phyloP scores from a whole-genome alignment of 2,888 invertebrate species.

The Erebia epiphron region DNA sequence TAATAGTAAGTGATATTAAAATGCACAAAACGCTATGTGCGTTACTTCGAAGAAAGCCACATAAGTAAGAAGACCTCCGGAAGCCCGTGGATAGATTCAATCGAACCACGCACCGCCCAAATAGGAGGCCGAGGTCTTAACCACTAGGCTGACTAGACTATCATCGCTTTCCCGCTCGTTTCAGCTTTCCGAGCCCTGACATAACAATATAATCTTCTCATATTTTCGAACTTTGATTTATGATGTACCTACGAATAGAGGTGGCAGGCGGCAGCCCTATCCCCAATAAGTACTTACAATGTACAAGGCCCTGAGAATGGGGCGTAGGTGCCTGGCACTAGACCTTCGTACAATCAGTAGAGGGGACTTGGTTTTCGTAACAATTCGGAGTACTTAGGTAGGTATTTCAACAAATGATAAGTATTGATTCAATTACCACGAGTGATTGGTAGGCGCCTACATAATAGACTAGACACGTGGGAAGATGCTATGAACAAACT shows the following conservation, averaged over 20 bases:
- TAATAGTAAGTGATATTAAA: too few species aligned
- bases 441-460: neutral
- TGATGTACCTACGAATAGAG: neutral
- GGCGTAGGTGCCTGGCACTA: conserved; percentile 30
- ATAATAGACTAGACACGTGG: neutral
- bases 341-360: conserved; percentile 20
- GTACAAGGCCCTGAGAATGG: conserved; percentile 28
- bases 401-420: conserved; percentile 3
- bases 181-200: neutral
- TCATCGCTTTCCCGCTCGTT: too few species aligned
- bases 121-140: too few species aligned
- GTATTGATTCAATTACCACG: conserved; percentile 11
- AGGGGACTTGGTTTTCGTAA: conserved; percentile 24
- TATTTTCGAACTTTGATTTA: too few species aligned
- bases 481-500: conserved; percentile 11
- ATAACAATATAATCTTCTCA: neutral
- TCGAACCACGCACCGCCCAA: too few species aligned
- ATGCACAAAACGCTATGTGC: too few species aligned
- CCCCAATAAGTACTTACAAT: neutral
- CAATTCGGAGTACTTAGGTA: neutral
- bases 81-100: too few species aligned
- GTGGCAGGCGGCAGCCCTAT: conserved; percentile 1
- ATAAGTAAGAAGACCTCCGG: too few species aligned
- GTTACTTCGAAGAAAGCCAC: too few species aligned
- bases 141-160: too few species aligned